These are phyloP conservation scores for Antedon mediterranea DNA, from an alignment of 53 echinoderm and acorn worm genomes.

Conservation along the genomic window DNA sequence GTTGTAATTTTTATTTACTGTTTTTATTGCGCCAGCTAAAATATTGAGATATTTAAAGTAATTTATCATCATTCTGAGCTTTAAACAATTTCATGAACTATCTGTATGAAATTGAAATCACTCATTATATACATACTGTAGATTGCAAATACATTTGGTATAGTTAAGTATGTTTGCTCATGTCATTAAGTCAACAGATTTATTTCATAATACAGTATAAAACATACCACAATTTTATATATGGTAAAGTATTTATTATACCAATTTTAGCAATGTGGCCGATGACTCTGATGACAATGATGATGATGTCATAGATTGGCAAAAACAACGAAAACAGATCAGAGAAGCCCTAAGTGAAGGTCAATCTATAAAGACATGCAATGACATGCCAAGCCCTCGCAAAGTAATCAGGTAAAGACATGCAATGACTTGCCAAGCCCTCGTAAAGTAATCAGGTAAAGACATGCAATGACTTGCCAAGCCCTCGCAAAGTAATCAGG, in stretches of 20 bases:
- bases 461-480: no score
- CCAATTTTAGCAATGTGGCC: conserved; percentile 14
- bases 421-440: neutral
- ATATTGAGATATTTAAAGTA: conserved; percentile 50
- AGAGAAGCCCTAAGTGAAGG: conserved; percentile 1
- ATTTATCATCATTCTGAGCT: no score
- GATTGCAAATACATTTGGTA: no score
- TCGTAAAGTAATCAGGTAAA: neutral
- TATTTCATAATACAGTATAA: no score
- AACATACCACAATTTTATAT: no score
- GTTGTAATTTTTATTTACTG: neutral
- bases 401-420: neutral
- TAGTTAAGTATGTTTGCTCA: no score
- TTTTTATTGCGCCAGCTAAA: neutral
- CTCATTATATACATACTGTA: no score
- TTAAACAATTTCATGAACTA: no score
- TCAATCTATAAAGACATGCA: neutral
- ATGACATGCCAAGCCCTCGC: neutral
- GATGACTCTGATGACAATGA: conserved; percentile 49
- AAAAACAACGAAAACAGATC: conserved; percentile 37
- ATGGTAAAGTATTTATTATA: no score
- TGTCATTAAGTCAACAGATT: no score
- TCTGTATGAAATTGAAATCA: no score
- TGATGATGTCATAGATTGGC: conserved; percentile 56
- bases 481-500: conserved; percentile 34